These are phyloP conservation scores for Synergus japonicus DNA, from an alignment of 2,888 invertebrate genomes.

Conservation along the genomic window DNA sequence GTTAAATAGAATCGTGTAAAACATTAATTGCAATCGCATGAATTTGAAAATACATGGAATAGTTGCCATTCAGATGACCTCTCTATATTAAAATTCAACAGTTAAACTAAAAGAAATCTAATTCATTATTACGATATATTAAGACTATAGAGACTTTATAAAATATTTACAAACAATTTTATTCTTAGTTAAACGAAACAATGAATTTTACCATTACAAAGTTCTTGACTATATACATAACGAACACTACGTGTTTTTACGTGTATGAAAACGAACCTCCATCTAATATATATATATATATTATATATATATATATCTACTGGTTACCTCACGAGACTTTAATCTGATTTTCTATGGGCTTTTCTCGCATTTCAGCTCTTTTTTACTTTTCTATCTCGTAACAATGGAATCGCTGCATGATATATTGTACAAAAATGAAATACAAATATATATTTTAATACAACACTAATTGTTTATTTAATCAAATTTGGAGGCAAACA, in stretches of 20 bases:
- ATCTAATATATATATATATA: background rate
- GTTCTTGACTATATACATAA: slow-evolving; percentile 15
- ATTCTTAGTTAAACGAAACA: background rate
- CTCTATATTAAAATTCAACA: slow-evolving; percentile 29
- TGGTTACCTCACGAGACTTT: background rate
- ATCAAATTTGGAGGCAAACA: background rate
- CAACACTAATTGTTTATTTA: background rate
- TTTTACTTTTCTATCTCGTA: background rate
- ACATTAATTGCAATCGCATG: background rate
- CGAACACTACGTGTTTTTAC: background rate
- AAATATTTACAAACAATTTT: slow-evolving; percentile 36
- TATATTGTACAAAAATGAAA: background rate
- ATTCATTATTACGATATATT: background rate
- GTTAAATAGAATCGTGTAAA: background rate
- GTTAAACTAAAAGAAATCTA: background rate
- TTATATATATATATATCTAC: background rate
- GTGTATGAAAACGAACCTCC: slow-evolving; percentile 33
- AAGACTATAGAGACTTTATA: slow-evolving; percentile 33
- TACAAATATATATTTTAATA: background rate
- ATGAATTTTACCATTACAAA: background rate
- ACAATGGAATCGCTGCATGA: background rate
- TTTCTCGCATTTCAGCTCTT: background rate
- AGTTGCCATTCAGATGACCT: background rate
- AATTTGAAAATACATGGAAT: slow-evolving; percentile 11
- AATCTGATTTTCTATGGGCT: background rate